These are phyloP conservation scores for Capitulum mitella DNA, from an alignment of 2,888 invertebrate species.

Conservation along the genomic window DNA sequence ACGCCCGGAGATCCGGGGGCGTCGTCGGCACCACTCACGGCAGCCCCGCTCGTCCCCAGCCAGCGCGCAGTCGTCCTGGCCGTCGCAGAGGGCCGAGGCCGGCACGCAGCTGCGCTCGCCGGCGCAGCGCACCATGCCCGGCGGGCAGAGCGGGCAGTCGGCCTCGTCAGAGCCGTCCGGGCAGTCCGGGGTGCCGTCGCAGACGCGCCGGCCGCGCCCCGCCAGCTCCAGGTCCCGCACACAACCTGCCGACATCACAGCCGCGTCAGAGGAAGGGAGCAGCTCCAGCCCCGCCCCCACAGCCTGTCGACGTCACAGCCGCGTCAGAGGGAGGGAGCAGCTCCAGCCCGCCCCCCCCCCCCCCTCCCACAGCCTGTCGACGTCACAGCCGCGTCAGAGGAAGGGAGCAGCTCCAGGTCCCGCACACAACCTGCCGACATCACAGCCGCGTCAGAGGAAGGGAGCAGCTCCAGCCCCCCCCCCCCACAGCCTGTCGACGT, in stretches of 20 bases:
- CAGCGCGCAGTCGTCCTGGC: slow-evolving; percentile 73
- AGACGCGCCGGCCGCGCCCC: slow-evolving; percentile 67
- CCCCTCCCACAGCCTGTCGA: too few species aligned
- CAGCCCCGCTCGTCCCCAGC: slow-evolving; percentile 80
- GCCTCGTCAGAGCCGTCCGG: slow-evolving; percentile 73
- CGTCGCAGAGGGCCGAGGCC: slow-evolving; percentile 65
- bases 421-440: slow-evolving; percentile 63
- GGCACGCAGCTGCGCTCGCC: slow-evolving; percentile 62
- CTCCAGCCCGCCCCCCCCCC: too few species aligned
- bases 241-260: slow-evolving; percentile 63
- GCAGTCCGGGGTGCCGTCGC: slow-evolving; percentile 81
- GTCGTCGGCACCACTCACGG: too few species aligned
- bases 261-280: too few species aligned
- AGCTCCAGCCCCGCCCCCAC: too few species aligned
- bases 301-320: too few species aligned
- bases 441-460: too few species aligned
- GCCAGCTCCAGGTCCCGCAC: slow-evolving; percentile 63
- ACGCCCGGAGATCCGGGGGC: too few species aligned
- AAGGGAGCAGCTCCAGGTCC: slow-evolving; percentile 61
- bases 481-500: too few species aligned
- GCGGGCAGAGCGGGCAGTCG: slow-evolving; percentile 65
- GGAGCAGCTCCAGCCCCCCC: too few species aligned
- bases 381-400: too few species aligned
- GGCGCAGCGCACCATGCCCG: slow-evolving; percentile 67
- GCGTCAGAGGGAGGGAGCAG: too few species aligned